Base-by-base conservation (phyloP, 2,888 invertebrate species). In the Coenonympha arcania region DNA sequence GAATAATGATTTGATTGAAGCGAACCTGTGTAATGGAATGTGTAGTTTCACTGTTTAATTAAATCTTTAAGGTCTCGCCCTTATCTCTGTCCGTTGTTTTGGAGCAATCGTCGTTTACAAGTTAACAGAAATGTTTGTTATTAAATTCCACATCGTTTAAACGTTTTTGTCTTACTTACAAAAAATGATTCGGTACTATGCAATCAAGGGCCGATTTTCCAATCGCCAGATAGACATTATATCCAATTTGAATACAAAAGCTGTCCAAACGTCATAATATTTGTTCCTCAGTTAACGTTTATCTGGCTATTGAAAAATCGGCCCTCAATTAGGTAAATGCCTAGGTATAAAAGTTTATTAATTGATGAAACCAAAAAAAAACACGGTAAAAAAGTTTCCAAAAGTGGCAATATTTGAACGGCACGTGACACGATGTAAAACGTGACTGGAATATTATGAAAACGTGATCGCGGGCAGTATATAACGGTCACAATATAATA, bases 361-460 rank as follows among this genome's bases (percentile, higher is more conserved):
- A n/a, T n/a, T n/a, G n/a, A n/a, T n/a, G n/a, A n/a, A n/a, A n/a
- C n/a, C n/a, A n/a, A n/a, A n/a, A n/a, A n/a, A n/a, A n/a, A n/a
- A n/a, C n/a, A n/a, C n/a, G n/a, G n/a, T n/a, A n/a, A n/a, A 4
- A 8, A 4, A 39, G 8, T 13, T 20, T 15, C 11, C 15, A 24
- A 40, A 40, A 15, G 24, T 9, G 39, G 13, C 39, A 40, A 40
- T 40, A 22, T 40, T 33, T 9, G 15, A 33, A 33, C 15, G 8
- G 16, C 31, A 33, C 5, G 39, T 22, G 11, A 40, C 24, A 24
- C 8, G 39, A 40, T 24, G 39, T 40, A 9, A 40, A 40, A 40
- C 39, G 39, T 40, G 39, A 40, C 39, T 20, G 22, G 39, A 39
- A 20, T 39, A 6, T 22, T 20, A n/a, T 13, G 13, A 15, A 13